Percentiles rank a stretch among this genome's conserved stretches.
Conservation (phyloP, 2,113 vertebrate genomes). For the Osmerus eperlanus region DNA sequence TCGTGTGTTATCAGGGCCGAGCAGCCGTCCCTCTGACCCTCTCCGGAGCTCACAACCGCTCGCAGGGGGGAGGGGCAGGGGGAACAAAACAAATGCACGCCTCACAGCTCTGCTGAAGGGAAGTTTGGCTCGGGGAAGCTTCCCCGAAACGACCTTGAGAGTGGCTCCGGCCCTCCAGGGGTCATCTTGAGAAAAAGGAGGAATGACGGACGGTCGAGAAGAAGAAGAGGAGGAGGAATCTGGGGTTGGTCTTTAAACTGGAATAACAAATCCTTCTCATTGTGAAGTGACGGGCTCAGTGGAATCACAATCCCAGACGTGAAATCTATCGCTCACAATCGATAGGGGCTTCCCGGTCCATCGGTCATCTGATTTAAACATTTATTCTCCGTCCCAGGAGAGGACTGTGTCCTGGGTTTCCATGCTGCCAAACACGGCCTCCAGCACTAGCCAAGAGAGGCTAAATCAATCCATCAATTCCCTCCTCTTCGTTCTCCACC, state of each 20-base stretch:
- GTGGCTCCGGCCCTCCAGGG: too few species aligned
- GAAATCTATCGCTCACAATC: not conserved
- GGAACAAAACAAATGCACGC: not conserved
- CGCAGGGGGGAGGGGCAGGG: not conserved
- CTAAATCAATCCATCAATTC: not conserved
- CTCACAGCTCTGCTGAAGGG: too few species aligned
- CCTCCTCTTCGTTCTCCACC: too few species aligned
- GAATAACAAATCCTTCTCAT: too few species aligned
- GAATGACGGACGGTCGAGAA: too few species aligned
- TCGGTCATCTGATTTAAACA: not conserved
- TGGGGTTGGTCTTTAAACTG: not conserved
- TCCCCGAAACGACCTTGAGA: too few species aligned
- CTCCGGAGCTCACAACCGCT: not conserved
- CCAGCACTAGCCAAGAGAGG: not conserved
- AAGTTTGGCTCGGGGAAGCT: too few species aligned
- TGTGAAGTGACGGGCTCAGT: too few species aligned
- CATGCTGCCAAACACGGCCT: too few species aligned
- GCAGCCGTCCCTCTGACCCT: slow-evolving; percentile 6
- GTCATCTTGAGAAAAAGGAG: too few species aligned
- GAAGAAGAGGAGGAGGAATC: too few species aligned
- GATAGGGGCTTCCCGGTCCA: not conserved
- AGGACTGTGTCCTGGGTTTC: too few species aligned
- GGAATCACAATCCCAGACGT: not conserved
- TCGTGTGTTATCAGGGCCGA: slow-evolving; percentile 21
- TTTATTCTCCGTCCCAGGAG: not conserved